Percentiles rank a stretch among this genome's conserved stretches.
These are phyloP conservation scores for Myiopsitta monachus DNA, from an alignment of 2,113 vertebrate species.

Conservation along the genomic window DNA sequence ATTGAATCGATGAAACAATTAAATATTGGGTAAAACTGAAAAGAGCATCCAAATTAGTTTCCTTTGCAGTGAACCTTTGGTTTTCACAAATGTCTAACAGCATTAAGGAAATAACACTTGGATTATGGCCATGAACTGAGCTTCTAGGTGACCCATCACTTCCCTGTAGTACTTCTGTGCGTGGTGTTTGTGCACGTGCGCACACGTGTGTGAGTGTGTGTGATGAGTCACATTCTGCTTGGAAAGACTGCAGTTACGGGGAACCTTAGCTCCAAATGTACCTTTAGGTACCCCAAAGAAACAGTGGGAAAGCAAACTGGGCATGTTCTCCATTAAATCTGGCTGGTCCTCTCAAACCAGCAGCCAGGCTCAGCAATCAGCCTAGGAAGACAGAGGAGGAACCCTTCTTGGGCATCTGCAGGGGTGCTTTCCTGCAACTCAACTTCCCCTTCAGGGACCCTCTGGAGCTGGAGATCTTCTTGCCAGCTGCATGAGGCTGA, in stretches of 20 bases:
- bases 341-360: neutral
- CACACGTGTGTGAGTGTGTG: neutral
- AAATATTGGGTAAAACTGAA: neutral
- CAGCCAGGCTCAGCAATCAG: neutral
- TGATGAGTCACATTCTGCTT: neutral
- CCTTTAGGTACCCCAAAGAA: neutral
- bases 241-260: neutral
- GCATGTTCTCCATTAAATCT: neutral
- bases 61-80: neutral
- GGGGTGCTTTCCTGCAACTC: neutral
- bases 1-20: neutral
- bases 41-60: neutral
- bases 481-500: neutral
- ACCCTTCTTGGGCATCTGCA: neutral
- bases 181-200: neutral
- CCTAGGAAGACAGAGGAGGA: neutral
- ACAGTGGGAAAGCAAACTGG: neutral
- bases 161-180: neutral
- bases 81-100: conserved; percentile 14
- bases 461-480: neutral
- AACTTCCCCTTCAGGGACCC: neutral
- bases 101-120: conserved; percentile 27
- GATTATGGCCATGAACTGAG: neutral
- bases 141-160: conserved; percentile 2
- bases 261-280: neutral